phyloP scores from a whole-genome alignment of 2,113 vertebrate species.

The Xiphophorus hellerii region DNA sequence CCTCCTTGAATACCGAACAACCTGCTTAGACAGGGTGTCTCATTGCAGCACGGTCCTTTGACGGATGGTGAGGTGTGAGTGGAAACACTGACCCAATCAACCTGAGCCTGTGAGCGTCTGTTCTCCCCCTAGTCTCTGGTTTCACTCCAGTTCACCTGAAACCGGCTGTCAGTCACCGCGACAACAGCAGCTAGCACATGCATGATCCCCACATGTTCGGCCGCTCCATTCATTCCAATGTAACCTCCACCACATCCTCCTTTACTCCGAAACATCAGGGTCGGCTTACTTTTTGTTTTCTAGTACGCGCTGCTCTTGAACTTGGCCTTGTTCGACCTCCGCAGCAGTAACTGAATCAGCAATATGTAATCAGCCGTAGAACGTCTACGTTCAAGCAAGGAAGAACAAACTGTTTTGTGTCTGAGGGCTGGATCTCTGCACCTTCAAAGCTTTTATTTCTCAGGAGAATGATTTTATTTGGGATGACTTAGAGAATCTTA shows the following conservation, averaged over 20 bases:
- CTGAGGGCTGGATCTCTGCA: background rate
- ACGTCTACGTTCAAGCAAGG: no score
- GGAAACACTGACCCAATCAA: conserved; percentile 72
- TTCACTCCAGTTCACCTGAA: conserved; percentile 69
- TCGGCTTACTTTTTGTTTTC: conserved; percentile 54
- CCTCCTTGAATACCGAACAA: conserved; percentile 1
- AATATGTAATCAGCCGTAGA: no score
- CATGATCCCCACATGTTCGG: conserved; percentile 26
- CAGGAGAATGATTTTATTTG: background rate
- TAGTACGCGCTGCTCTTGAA: conserved; percentile 1
- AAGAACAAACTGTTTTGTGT: no score
- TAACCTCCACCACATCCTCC: conserved; percentile 46
- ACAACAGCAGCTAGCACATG: conserved; percentile 21
- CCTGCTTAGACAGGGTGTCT: conserved; percentile 5
- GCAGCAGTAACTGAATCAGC: background rate
- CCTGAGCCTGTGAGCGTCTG: conserved; percentile 60
- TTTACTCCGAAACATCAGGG: conserved; percentile 59
- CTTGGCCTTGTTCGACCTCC: background rate
- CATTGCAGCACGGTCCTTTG: background rate
- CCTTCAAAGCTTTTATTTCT: background rate
- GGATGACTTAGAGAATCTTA: background rate
- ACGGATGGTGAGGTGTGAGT: conserved; percentile 57
- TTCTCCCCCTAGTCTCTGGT: conserved; percentile 65
- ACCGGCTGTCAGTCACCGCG: conserved; percentile 55
- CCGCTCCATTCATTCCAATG: conserved; percentile 48